Evolutionary conservation across 2,888 invertebrate genomes (phyloP).

Genomic region (Galeruca laticollis): DNA sequence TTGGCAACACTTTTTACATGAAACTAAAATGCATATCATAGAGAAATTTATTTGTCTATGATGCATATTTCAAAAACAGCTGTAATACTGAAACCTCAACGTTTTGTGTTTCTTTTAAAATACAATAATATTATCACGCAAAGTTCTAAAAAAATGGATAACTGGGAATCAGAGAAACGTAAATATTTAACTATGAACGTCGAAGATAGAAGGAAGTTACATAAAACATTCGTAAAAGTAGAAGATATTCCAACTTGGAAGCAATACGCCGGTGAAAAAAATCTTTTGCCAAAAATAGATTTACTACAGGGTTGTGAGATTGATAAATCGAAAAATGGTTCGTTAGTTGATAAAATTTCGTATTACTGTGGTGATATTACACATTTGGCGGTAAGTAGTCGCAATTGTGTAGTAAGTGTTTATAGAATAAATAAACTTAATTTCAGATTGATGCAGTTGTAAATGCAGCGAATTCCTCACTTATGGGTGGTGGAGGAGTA

Average conservation of each 20-base stretch:
- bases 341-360: slow-evolving; percentile 73
- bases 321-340: slow-evolving; percentile 64
- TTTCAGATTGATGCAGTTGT: slow-evolving; percentile 85
- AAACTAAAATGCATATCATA: background rate
- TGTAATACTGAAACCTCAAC: background rate
- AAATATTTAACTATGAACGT: slow-evolving; percentile 69
- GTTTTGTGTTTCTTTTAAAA: background rate
- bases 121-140: background rate
- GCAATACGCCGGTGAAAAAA: slow-evolving; percentile 64
- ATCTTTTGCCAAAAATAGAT: slow-evolving; percentile 63
- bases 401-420: background rate
- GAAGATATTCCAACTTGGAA: slow-evolving; percentile 72
- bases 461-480: slow-evolving; percentile 85
- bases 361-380: slow-evolving; percentile 87
- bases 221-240: slow-evolving; percentile 66
- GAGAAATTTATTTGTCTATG: slow-evolving; percentile 4
- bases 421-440: background rate
- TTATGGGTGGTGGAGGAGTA: slow-evolving; percentile 88
- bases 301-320: slow-evolving; percentile 61
- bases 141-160: slow-evolving; percentile 63
- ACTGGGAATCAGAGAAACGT: slow-evolving; percentile 70
- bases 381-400: slow-evolving; percentile 72
- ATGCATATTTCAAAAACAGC: slow-evolving; percentile 32
- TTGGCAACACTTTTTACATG: background rate
- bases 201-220: slow-evolving; percentile 70